Base-by-base conservation (phyloP, 2,113 vertebrate species). In the Paramisgurnus dabryanus region DNA sequence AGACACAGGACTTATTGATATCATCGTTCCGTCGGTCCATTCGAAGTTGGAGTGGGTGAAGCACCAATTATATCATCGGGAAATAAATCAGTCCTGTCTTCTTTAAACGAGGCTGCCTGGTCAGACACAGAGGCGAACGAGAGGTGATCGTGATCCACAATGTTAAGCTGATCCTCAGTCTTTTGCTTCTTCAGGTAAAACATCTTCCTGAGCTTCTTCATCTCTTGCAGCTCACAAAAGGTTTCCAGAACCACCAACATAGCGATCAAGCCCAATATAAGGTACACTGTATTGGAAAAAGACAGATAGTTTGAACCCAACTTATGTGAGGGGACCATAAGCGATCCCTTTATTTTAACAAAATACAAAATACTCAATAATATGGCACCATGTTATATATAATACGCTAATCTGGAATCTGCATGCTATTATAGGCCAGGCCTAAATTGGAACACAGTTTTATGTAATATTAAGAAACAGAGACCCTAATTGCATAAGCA, bases 221-320 rank as follows among this genome's bases (percentile, higher is more conserved):
- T 89, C 82, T 97, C 95, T 2, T 95, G 95, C 58, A 99, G 96
- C 86, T 99, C 96, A 63, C 95, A 97, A 89, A 95, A 97, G 17
- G 98, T 98, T 88, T 99, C 98, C 64, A 99, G 89, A 80, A 96
- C 95, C 3, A 99, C 96, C 90, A 99, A 78, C 92, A 97, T 93
- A 49, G 93, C 95, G 0, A 98, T 91, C 64, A 99, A 93, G 34
- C 97, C 98, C 47, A 98, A 85, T 40, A 99, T 82, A 84, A 99
- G 87, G 87, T 98, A 99, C 81, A 93, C 97, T 98, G 82, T 7
- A 18, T 55, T 61, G 22, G 0, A 67, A 45, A 77, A 64, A 79
- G 22, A 80, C 45, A 50, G 7, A 41, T 47, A 34, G n/a, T 9
- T 12, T 50, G 9, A 50, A 12, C 27, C 1, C 27, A 34, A 34